Conservation (phyloP, 2,888 invertebrate species). For the Chloroclysta siterata region DNA sequence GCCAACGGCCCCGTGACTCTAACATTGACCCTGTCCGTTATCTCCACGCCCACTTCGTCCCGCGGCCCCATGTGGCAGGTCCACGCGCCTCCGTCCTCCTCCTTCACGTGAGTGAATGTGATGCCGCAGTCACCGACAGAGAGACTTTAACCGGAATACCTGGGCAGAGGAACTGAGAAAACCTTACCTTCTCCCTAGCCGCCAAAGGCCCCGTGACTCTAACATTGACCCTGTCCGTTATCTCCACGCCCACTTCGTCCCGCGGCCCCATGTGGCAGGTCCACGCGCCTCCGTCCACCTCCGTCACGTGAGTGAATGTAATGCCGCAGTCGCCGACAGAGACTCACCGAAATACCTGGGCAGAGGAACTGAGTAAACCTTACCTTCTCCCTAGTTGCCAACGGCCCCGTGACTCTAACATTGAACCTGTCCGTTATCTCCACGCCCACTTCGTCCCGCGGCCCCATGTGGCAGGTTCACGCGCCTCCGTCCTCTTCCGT, state of each 20-base stretch:
- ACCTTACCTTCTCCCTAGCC: slow-evolving; percentile 50
- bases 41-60: slow-evolving; percentile 64
- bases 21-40: slow-evolving; percentile 61
- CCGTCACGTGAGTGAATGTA: slow-evolving; percentile 61
- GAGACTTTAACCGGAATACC: slow-evolving; percentile 74
- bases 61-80: slow-evolving; percentile 78
- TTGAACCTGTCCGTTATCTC: slow-evolving; percentile 64
- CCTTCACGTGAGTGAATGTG: slow-evolving; percentile 61
- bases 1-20: slow-evolving; percentile 76
- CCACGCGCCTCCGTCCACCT: slow-evolving; percentile 72
- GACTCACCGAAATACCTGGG: slow-evolving; percentile 73
- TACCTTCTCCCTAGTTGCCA: slow-evolving; percentile 62
- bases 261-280: slow-evolving; percentile 78
- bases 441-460: slow-evolving; percentile 57
- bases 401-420: slow-evolving; percentile 74
- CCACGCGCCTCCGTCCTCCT: slow-evolving; percentile 72
- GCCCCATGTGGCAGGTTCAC: slow-evolving; percentile 82
- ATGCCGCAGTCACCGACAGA: slow-evolving; percentile 77
- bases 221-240: slow-evolving; percentile 61
- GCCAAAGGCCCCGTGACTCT: slow-evolving; percentile 76
- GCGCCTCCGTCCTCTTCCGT: slow-evolving; percentile 61
- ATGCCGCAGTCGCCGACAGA: slow-evolving; percentile 77
- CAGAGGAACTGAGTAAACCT: slow-evolving; percentile 17
- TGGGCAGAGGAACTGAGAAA: slow-evolving; percentile 40
- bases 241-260: slow-evolving; percentile 64